A percentile compares a stretch with the other conserved stretches of the same genome.
Conservation (phyloP, 2,888 invertebrate genomes). For the Pristionchus arcanus region DNA sequence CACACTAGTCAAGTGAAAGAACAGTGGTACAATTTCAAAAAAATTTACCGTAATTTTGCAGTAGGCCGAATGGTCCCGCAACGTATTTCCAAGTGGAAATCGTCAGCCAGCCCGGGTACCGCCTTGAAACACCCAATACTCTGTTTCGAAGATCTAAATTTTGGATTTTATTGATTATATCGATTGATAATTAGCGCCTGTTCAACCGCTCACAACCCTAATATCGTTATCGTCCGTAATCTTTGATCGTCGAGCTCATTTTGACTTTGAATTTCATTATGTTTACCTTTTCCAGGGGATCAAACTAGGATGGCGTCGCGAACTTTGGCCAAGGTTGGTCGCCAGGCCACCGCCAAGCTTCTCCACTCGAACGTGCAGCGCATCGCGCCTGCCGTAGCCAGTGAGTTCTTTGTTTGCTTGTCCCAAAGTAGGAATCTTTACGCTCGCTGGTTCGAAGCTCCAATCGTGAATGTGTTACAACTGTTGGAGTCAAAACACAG, state of each 20-base stretch:
- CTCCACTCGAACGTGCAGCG: too few species aligned
- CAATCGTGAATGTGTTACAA: neutral
- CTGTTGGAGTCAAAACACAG: conserved; percentile 37
- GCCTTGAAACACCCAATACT: neutral
- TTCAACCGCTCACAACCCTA: neutral
- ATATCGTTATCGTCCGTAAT: neutral
- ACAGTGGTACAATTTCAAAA: too few species aligned
- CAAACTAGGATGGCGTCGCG: conserved; percentile 69
- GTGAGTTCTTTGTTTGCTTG: neutral
- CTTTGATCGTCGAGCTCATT: neutral
- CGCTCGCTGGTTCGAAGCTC: conserved; percentile 14
- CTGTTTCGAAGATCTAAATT: neutral
- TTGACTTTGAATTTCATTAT: neutral
- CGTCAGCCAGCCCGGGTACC: neutral
- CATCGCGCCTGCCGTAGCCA: conserved; percentile 18
- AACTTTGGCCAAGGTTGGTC: conserved; percentile 71
- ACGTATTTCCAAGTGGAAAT: too few species aligned
- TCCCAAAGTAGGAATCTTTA: neutral
- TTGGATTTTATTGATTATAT: neutral
- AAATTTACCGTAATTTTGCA: too few species aligned
- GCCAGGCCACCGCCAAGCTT: conserved; percentile 43
- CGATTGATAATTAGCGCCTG: neutral
- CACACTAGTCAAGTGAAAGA: too few species aligned
- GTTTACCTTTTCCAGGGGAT: neutral
- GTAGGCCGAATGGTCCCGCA: too few species aligned